These are phyloP conservation scores for Saccostrea echinata DNA, from an alignment of 1,140 invertebrate species.

Conservation along the genomic window DNA sequence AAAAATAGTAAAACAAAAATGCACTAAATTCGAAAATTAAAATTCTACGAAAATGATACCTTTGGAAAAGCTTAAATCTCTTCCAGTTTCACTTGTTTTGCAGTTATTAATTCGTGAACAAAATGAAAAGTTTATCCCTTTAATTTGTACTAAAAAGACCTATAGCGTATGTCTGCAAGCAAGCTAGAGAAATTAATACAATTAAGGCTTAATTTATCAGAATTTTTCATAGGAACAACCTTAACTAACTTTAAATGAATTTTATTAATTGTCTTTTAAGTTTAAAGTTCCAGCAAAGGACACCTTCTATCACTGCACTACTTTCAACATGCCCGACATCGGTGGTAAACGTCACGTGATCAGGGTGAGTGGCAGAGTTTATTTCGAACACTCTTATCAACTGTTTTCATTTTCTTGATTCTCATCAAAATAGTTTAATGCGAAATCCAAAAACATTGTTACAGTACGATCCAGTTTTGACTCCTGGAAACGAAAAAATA, in stretches of 20 bases:
- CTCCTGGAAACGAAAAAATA: constrained; percentile 40
- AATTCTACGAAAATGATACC: too few species aligned
- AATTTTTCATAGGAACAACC: neutral
- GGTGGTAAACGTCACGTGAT: constrained; percentile 43
- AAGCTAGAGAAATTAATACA: neutral
- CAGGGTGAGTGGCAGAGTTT: neutral
- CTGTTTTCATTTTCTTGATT: neutral
- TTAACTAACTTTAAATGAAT: too few species aligned
- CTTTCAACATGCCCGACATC: constrained; percentile 28
- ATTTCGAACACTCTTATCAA: neutral
- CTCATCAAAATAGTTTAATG: neutral
- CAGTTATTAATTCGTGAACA: too few species aligned
- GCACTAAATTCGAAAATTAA: too few species aligned
- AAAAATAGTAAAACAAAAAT: too few species aligned
- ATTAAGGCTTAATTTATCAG: neutral
- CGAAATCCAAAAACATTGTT: neutral
- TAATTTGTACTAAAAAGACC: too few species aligned
- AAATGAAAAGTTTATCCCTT: too few species aligned
- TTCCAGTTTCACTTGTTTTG: too few species aligned
- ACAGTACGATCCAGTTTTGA: constrained; percentile 47
- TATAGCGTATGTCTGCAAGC: too few species aligned
- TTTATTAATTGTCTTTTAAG: neutral
- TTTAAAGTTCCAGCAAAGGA: constrained; percentile 37
- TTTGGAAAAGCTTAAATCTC: too few species aligned
- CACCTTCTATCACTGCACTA: constrained; percentile 45